These are phyloP conservation scores for Carlito syrichta DNA, from an alignment of 2,113 vertebrate species.

Conservation along the genomic window DNA sequence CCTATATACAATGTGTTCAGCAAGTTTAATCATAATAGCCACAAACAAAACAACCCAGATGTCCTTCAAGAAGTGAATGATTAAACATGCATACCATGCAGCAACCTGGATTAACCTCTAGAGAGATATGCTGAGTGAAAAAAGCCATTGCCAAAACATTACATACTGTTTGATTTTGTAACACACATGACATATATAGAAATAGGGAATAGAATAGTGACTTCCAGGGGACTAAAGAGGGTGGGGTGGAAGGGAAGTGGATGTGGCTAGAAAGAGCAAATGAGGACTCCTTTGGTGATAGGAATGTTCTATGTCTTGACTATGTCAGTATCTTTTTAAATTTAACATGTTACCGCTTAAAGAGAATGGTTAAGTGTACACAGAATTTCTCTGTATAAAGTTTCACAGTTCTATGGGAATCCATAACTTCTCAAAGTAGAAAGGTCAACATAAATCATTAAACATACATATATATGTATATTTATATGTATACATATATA, in stretches of 20 bases:
- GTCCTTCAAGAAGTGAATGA: neutral
- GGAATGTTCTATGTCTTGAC: neutral
- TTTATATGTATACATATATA: too few species aligned
- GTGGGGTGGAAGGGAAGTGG: neutral
- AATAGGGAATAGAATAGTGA: neutral
- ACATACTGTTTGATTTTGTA: neutral
- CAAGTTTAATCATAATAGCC: neutral
- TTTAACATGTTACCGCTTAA: neutral
- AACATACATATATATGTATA: too few species aligned
- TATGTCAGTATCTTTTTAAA: neutral
- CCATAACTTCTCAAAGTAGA: neutral
- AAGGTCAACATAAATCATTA: neutral
- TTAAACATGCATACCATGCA: neutral
- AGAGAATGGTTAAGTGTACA: neutral
- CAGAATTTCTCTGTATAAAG: neutral
- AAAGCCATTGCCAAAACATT: neutral
- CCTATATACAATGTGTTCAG: neutral
- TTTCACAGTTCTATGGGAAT: neutral
- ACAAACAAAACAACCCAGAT: neutral
- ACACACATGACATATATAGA: neutral
- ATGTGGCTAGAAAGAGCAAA: neutral
- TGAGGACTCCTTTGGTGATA: neutral
- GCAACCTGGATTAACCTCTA: neutral
- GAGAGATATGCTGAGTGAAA: neutral
- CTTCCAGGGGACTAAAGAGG: neutral